A percentile compares a stretch with the other conserved stretches of the same genome.
phyloP scores from a whole-genome alignment of 2,888 invertebrate genomes.

The Cancer borealis region DNA sequence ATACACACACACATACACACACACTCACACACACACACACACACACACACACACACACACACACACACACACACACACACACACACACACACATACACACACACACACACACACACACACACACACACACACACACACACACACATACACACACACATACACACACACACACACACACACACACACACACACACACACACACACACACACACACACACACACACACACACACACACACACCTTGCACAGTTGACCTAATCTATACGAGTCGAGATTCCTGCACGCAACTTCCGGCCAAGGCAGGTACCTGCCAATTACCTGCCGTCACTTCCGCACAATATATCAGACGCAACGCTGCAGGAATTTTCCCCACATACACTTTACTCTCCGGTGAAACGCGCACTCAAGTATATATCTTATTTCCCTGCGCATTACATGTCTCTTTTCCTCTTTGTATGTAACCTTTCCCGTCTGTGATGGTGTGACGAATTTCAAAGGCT shows the following conservation, averaged over 20 bases:
- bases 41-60: background rate
- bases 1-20: background rate
- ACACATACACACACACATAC: too few species aligned
- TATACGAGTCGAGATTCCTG: constrained; percentile 12
- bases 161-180: background rate
- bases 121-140: too few species aligned
- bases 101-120: too few species aligned
- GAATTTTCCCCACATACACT: constrained; percentile 11
- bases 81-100: background rate
- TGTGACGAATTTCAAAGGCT: background rate
- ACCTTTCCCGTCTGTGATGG: too few species aligned
- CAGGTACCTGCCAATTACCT: background rate
- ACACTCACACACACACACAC: background rate
- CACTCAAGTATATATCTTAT: background rate
- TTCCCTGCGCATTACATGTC: background rate
- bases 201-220: background rate
- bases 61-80: background rate
- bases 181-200: background rate
- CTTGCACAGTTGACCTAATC: background rate
- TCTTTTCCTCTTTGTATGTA: background rate
- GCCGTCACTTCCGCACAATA: constrained; percentile 11
- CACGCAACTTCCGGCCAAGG: background rate
- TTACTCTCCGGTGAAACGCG: background rate
- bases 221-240: background rate
- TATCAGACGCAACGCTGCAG: background rate